These are phyloP conservation scores for Netelia melanura DNA, from an alignment of 2,888 invertebrate genomes.

Conservation along the genomic window DNA sequence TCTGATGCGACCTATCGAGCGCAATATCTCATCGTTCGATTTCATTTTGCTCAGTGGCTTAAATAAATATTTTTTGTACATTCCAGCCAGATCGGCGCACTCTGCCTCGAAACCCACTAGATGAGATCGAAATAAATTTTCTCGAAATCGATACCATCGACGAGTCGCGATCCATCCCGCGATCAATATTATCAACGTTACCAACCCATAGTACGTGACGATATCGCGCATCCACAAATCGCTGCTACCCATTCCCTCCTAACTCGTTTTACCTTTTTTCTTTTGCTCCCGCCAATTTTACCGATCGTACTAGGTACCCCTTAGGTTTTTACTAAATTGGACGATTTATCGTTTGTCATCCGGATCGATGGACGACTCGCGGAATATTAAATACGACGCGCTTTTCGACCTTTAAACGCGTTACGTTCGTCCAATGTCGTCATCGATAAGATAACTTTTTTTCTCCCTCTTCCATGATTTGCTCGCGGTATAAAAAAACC, in stretches of 20 bases:
- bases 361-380: not conserved
- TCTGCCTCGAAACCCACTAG: slow-evolving; percentile 80
- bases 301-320: not conserved
- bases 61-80: slow-evolving; percentile 77
- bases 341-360: not conserved
- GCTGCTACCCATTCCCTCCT: slow-evolving; percentile 71
- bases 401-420: slow-evolving; percentile 19
- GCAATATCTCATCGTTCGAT: slow-evolving; percentile 77
- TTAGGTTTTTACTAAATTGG: not conserved
- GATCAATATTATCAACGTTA: slow-evolving; percentile 62
- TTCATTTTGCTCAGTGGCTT: slow-evolving; percentile 70
- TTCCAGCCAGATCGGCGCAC: slow-evolving; percentile 75
- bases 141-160: slow-evolving; percentile 75
- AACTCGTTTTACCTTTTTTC: slow-evolving; percentile 5
- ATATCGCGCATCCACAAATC: slow-evolving; percentile 80
- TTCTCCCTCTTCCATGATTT: not conserved
- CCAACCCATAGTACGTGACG: slow-evolving; percentile 75
- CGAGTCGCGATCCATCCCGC: slow-evolving; percentile 69
- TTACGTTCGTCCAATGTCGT: slow-evolving; percentile 15
- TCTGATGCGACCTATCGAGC: slow-evolving; percentile 76
- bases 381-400: not conserved
- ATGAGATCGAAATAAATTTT: slow-evolving; percentile 75
- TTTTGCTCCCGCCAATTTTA: not conserved
- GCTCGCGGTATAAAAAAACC: too few species aligned
- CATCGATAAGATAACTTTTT: slow-evolving; percentile 60